Evolutionary conservation across 64 coral and sea anemone genomes (phyloP), one percentile per base, ranked within the genome.

Genomic region (Pocillopora verrucosa): DNA sequence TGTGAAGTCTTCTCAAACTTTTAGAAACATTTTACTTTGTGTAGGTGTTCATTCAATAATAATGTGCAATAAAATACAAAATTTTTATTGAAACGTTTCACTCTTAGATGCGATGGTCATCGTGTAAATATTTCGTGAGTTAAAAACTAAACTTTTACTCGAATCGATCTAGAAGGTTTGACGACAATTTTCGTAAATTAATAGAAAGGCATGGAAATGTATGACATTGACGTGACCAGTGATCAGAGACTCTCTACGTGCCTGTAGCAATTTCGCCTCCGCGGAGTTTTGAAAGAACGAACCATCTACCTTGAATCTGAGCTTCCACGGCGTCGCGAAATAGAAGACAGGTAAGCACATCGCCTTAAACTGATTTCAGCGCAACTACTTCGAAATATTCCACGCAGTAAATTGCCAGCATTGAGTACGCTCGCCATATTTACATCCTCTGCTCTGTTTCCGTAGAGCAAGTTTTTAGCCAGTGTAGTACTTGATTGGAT

Each of bases 351-450:
- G 24, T 68, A 65, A 16, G 62, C 25, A 26, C 62, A 65, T 45
- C 61, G 61, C 45, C 67, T 84, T 20, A 38, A 61, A 14, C 60
- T 68, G 38, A 36, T 37, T 69, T 84, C 35, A 3, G 36, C 80
- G 11, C 19, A 17, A 69, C 51, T 25, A 9, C 80, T 35, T 24
- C 80, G 75, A 77, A 41, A 77, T 22, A 77, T 77, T 51, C 75
- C 36, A 69, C 80, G 80, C 45, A 84, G 34, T n/a, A 69, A 19
- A 41, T 34, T 69, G 9, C 80, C 61, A 41, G 37, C 80, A 24
- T 61, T 34, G 22, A 84, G 80, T 2, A 84, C 11, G 13, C 36
- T 68, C 34, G 80, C 80, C 80, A 84, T 84, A 61, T 69, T 69
- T 69, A 65, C 25, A 65, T 37, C 59, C 0, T 24, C 62, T 2